phyloP scores from a whole-genome alignment of 2,113 vertebrate genomes.

The Uria aalge region DNA sequence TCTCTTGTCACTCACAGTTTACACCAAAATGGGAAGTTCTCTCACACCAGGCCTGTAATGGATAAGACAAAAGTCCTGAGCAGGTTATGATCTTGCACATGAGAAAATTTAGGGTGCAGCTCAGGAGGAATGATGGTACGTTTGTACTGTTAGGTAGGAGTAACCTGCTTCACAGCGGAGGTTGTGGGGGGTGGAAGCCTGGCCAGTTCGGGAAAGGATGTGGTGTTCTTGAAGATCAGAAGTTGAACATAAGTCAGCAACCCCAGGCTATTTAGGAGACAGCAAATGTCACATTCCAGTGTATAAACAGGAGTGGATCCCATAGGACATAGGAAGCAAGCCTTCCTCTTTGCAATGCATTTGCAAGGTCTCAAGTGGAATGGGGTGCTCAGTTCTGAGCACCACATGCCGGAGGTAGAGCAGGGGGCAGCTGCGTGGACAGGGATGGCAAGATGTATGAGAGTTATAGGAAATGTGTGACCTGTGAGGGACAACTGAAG shows the following conservation, averaged over 20 bases:
- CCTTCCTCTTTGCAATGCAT: not conserved
- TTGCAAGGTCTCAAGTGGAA: not conserved
- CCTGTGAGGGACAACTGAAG: not conserved
- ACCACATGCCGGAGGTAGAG: not conserved
- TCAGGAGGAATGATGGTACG: not conserved
- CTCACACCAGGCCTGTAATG: not conserved
- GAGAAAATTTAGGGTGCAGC: not conserved
- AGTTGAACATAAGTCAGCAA: not conserved
- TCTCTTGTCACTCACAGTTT: fast-evolving
- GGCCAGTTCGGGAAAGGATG: not conserved
- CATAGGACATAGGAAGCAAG: not conserved
- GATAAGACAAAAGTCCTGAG: not conserved
- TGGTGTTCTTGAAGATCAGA: not conserved
- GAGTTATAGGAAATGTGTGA: not conserved
- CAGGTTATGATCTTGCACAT: not conserved
- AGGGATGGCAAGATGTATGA: not conserved
- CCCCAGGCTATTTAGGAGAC: not conserved
- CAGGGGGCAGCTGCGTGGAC: not conserved
- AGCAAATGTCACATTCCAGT: not conserved
- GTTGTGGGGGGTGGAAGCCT: not conserved
- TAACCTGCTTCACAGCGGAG: not conserved
- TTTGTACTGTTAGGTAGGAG: not conserved
- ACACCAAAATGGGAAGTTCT: not conserved
- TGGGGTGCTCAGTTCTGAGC: not conserved
- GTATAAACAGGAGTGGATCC: not conserved